Evolutionary conservation across 2,113 vertebrate genomes (phyloP), one percentile per base, ranked within the genome.

Genomic region (Dolichotis patagonum): DNA sequence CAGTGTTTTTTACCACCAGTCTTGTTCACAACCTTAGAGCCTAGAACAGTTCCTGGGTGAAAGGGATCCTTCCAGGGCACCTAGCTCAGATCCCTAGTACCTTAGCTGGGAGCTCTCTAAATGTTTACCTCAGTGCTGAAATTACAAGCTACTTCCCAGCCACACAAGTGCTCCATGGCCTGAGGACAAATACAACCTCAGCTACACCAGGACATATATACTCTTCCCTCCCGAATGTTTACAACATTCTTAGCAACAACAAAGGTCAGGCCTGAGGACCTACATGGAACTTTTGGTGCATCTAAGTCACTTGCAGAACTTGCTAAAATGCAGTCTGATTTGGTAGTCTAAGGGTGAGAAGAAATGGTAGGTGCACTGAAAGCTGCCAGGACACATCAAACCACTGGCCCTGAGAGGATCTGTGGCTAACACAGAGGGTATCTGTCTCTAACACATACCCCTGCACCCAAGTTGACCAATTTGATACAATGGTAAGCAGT

Each of bases 341-440:
- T 9, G 2, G 49, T 0, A 54, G 5, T 52, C 80, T 54, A 1
- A 81, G 41, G 58, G 1, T 0, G 1, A 7, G 28, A 4, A 60
- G 58, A 54, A 52, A 30, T 0, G 7, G 54, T n/a, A n/a, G 19
- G 11, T 60, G 41, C 69, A 84, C 28, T 9, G 14, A 7, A 32
- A 20, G 28, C 85, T 28, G 73, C 41, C 49, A 54, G 11, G 56
- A 5, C 35, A 82, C 3, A 17, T 17, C 20, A 1, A 43, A n/a
- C 1, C 16, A 38, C 58, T 30, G 38, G 65, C 32, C 54, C 73
- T 24, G 16, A 62, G 52, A 90, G 78, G 17, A 28, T 26, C 67
- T 16, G 1, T 1, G 12, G 52, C 54, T 54, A 17, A 32, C 26
- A 52, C 49, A 52, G 49, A 52, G 49, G 49, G 49, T 52, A 11